These are phyloP conservation scores for Linepithema humile DNA, from an alignment of 1,140 invertebrate species.

Conservation along the genomic window DNA sequence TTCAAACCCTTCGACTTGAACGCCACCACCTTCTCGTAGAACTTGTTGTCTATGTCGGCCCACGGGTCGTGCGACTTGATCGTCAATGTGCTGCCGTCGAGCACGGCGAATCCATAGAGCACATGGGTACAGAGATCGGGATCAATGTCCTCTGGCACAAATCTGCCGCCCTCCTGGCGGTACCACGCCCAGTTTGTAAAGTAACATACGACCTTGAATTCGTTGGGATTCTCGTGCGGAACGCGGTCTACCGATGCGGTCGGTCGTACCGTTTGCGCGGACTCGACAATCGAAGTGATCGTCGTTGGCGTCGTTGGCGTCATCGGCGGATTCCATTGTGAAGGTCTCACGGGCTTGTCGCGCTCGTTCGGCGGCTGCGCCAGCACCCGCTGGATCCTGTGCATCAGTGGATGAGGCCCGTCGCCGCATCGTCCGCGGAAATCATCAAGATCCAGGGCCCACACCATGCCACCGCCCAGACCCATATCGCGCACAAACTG, in stretches of 20 bases:
- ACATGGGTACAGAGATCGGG: conserved; percentile 88
- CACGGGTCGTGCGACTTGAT: conserved; percentile 87
- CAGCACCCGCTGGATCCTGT: conserved; percentile 88
- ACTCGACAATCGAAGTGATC: conserved; percentile 33
- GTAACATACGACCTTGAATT: conserved; percentile 87
- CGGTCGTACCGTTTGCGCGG: conserved; percentile 8
- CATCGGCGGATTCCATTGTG: conserved; percentile 26
- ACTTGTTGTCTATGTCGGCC: conserved; percentile 87
- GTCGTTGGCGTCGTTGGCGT: conserved; percentile 63
- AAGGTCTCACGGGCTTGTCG: conserved; percentile 67
- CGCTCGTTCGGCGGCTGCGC: conserved; percentile 81
- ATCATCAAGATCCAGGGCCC: conserved; percentile 90
- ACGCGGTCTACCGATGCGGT: conserved; percentile 14
- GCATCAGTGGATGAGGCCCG: conserved; percentile 91
- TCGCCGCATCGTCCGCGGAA: conserved; percentile 87
- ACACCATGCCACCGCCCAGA: conserved; percentile 95
- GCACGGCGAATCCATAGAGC: conserved; percentile 88
- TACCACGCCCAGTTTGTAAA: conserved; percentile 89
- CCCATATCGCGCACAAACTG: conserved; percentile 90
- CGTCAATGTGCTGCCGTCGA: conserved; percentile 83
- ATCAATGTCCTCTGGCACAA: conserved; percentile 87
- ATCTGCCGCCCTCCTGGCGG: conserved; percentile 86
- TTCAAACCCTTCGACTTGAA: conserved; percentile 85
- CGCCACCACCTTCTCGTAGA: conserved; percentile 86
- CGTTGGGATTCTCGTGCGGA: conserved; percentile 61